Base-by-base conservation (phyloP, 2,888 invertebrate genomes). In the Nomada ferruginata region DNA sequence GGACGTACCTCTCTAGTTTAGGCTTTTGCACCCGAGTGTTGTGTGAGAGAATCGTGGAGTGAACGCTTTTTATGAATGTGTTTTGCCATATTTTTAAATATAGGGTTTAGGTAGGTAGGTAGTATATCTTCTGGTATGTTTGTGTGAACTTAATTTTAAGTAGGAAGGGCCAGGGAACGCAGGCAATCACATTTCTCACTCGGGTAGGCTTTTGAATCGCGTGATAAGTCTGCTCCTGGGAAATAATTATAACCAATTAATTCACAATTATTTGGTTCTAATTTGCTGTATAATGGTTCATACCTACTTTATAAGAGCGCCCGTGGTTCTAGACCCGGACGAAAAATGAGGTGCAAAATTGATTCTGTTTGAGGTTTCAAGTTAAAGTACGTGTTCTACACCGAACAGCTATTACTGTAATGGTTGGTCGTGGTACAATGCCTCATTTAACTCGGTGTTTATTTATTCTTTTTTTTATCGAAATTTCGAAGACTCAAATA, bases 61-160 rank as follows among this genome's bases (percentile, higher is more conserved):
- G 71, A 26, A 11, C 53, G 65, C 52, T 26, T 65, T 18, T 50
- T 11, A 13, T 5, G n/a, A 29, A 29, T 65, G 65, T 26, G 1
- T 57, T 59, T 69, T 69, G 47, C 47, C 42, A 68, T n/a, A 2
- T 69, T 69, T 26, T 69, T 69, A 59, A 47, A 29, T 69, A 59
- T 59, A 69, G 69, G 11, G 18, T 4, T 36, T n/a, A 44, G 57
- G 69, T 9, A 59, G 69, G 69, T 23, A 69, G 69, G 47, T 69
- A 57, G 26, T 26, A n/a, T 69, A 69, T 42, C 4, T 26, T 69
- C 26, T 59, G 23, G 57, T 59, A 9, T 52, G 65, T 13, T 23
- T 66, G 47, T 44, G 55, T 44, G 20, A 20, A 5, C 4, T 59
- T 23, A 11, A 15, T 26, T 26, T 13, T 55, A 68, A 55, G 23